These are phyloP conservation scores for Hippocampus mohnikei DNA, from an alignment of 2,113 vertebrate genomes.

Conservation along the genomic window DNA sequence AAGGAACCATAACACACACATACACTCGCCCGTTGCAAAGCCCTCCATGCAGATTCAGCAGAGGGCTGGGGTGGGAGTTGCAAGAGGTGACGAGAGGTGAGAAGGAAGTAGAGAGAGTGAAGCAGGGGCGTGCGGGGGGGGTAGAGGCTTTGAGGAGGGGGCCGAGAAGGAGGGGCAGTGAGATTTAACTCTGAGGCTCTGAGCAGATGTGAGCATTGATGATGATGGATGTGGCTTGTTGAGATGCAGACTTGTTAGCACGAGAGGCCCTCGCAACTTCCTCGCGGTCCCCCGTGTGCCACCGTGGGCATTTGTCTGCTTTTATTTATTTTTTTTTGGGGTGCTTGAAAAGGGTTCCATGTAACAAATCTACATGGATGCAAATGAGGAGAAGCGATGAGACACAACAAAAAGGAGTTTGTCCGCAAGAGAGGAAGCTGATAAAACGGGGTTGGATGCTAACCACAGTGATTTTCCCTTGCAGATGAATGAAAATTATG, in stretches of 20 bases:
- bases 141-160: conserved; percentile 24
- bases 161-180: conserved; percentile 31
- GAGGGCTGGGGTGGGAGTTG: conserved; percentile 6
- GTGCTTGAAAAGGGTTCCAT: not conserved
- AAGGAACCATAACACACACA: conserved; percentile 39
- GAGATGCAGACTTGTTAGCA: conserved; percentile 73
- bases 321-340: not conserved
- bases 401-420: no score
- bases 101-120: conserved; percentile 14
- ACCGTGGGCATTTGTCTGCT: conserved; percentile 57
- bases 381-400: not conserved
- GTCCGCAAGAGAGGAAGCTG: no score
- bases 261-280: conserved; percentile 66
- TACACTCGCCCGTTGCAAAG: conserved; percentile 21
- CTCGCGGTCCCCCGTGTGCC: conserved; percentile 60
- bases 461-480: no score
- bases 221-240: conserved; percentile 77
- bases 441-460: no score
- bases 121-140: conserved; percentile 17
- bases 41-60: conserved; percentile 20
- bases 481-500: no score
- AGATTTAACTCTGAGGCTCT: conserved; percentile 73
- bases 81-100: conserved; percentile 30
- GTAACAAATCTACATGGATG: not conserved
- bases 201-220: conserved; percentile 78